Conservation (phyloP, 2,113 vertebrate genomes). For the Callipepla californica region DNA sequence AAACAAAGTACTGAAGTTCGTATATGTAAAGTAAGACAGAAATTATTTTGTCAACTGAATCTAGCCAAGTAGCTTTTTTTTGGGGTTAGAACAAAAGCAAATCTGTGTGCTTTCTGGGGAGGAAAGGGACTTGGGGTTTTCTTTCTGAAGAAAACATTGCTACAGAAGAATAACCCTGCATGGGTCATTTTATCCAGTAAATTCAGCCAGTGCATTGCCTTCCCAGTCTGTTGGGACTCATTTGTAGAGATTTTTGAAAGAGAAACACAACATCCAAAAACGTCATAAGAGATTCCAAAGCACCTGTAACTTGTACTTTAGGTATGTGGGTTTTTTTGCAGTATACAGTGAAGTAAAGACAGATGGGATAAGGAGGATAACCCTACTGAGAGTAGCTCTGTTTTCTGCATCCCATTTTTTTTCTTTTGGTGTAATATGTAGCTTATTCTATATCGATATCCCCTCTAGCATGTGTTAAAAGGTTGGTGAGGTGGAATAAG, state of each 20-base stretch:
- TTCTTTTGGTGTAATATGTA: conserved; percentile 1
- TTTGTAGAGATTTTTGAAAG: neutral
- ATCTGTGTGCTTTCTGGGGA: neutral
- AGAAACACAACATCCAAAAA: neutral
- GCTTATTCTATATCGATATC: neutral
- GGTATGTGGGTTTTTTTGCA: neutral
- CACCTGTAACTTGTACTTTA: conserved; percentile 11
- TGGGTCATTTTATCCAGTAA: neutral
- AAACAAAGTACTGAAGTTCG: neutral
- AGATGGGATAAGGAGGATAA: conserved; percentile 33
- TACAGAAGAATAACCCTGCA: neutral
- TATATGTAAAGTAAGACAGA: neutral
- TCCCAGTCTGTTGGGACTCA: neutral
- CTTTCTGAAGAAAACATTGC: neutral
- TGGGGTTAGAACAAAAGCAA: neutral
- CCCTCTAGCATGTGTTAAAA: conserved; percentile 16
- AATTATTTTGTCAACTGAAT: neutral
- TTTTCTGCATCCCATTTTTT: conserved; percentile 10
- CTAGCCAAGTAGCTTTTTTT: neutral
- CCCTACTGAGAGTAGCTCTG: conserved; percentile 14
- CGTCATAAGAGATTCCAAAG: neutral
- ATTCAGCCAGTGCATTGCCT: neutral
- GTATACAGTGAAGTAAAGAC: conserved; percentile 11
- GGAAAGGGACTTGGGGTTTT: neutral
- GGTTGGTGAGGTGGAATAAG: conserved; percentile 12